Base-by-base conservation (phyloP, 2,797 vertebrate genomes). In the Chrysocyon brachyurus region DNA sequence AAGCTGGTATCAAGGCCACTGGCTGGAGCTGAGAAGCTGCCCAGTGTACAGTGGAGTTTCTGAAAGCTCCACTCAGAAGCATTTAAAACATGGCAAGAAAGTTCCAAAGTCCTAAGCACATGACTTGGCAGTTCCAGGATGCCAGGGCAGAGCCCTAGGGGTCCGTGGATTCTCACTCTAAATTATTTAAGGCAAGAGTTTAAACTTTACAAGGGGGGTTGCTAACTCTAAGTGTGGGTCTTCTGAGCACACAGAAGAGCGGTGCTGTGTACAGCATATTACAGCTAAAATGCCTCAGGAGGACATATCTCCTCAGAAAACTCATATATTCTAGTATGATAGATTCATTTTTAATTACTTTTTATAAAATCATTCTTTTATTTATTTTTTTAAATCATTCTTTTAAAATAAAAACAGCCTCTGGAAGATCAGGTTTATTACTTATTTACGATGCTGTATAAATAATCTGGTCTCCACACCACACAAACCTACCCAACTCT, bases 321-420 rank as follows among this genome's bases (percentile, higher is more conserved):
- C 46, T 66, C 36, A 4, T 31, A 33, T 33, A 24, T 36, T 78
- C 68, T 68, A 59, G 77, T 31, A 54, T 14, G 61, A 61, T 0
- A 31, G 31, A 89, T 22, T 87, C n/a, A 88, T 31, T 33, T 33
- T 82, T n/a, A 77, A 73, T 87, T 46, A 49, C 9, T 87, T 33
- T 31, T 91, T 61, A 40, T 17, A 87, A 73, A 83, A 56, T 46
- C 17, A 64, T 36, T 40, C 57, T 87, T 87, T 79, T 56, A 59
- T n/a, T n/a, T n/a, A n/a, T n/a, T n/a, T n/a, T n/a, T n/a, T n/a
- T n/a, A 73, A 83, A 56, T 46, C 17, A 64, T 36, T 40, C 57
- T 87, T 87, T 79, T 56, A 59, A 96, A 73, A 72, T 66, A 86
- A 85, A 93, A 93, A 17, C 78, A 86, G 77, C 8, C 26, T 19